Evolutionary conservation across 1,140 invertebrate genomes (phyloP), one percentile per base, ranked within the genome.

Genomic region (Aphelenchoides fujianensis): DNA sequence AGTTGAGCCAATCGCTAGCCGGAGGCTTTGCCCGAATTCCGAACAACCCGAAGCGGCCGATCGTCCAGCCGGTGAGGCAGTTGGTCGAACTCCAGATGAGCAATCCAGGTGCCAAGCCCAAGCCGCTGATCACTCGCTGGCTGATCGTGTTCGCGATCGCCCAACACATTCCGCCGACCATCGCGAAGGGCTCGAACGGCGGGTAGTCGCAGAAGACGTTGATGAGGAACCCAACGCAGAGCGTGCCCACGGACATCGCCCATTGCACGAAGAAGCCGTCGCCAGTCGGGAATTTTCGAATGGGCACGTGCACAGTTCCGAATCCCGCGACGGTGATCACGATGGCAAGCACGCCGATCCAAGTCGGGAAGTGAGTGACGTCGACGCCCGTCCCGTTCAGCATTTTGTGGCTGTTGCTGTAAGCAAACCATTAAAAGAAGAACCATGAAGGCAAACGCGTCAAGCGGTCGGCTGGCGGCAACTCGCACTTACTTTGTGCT

Each of bases 81-180:
- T 76, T 76, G 23, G 74, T 76, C 36, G 68, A 63, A 31, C 63
- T 73, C 74, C 74, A 76, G 2, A 76, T 53, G n/a, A 76, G 61
- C 30, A 76, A 63, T 2, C 66, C 74, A 3, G 69, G 34, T 16
- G 68, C 74, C 31, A 76, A 19, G 2, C 74, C 74, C n/a, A 76
- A 52, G 12, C 74, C 64, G 19, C 52, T 36, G 34, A 76, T 76
- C 23, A 76, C 72, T 41, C 30, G 37, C 36, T 74, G 62, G 16
- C 70, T 32, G 19, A 74, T 32, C 19, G 62, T 62, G 37, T 74
- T 74, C 2, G 72, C 72, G 31, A 74, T 35, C 9, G 62, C 28
- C 73, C 73, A 75, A 3, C 59, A 32, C 23, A 48, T 52, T 30
- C 72, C 72, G 5, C 73, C 72, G 55, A 59, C 5, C 5, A 19